Percentiles rank a stretch among this genome's conserved stretches.
Conservation (phyloP, 2,113 vertebrate species). For the Melanerpes aurifrons region DNA sequence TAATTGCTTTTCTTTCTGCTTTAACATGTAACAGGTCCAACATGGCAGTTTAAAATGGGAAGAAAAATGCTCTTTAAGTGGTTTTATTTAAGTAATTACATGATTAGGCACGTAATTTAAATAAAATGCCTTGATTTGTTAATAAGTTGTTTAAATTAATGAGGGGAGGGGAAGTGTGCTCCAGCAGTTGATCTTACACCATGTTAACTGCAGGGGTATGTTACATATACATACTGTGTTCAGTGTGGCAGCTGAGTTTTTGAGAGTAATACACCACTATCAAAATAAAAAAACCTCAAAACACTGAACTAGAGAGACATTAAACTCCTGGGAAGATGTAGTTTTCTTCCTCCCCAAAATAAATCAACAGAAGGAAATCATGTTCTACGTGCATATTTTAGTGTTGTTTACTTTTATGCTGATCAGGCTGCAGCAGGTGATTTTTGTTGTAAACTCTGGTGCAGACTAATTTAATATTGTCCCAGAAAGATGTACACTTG, state of each 20-base stretch:
- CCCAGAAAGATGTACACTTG: conserved; percentile 81
- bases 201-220: not conserved
- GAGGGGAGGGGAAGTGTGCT: not conserved
- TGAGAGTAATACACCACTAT: not conserved
- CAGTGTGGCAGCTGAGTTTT: not conserved
- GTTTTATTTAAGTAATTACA: conserved; percentile 64
- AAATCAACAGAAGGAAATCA: not conserved
- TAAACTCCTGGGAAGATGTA: not conserved
- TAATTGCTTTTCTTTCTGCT: conserved; percentile 22
- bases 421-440: conserved; percentile 67
- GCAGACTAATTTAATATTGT: conserved; percentile 81
- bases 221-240: not conserved
- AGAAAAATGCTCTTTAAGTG: conserved; percentile 37
- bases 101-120: conserved; percentile 19
- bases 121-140: conserved; percentile 35
- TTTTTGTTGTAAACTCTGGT: conserved; percentile 70
- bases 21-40: not conserved
- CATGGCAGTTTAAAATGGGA: not conserved
- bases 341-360: not conserved
- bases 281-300: not conserved
- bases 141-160: conserved; percentile 58
- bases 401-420: not conserved
- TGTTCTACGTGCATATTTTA: not conserved
- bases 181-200: not conserved
- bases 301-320: not conserved